Evolutionary conservation across 2,888 invertebrate genomes (phyloP).

Genomic region (Caenorhabditis sp.): DNA sequence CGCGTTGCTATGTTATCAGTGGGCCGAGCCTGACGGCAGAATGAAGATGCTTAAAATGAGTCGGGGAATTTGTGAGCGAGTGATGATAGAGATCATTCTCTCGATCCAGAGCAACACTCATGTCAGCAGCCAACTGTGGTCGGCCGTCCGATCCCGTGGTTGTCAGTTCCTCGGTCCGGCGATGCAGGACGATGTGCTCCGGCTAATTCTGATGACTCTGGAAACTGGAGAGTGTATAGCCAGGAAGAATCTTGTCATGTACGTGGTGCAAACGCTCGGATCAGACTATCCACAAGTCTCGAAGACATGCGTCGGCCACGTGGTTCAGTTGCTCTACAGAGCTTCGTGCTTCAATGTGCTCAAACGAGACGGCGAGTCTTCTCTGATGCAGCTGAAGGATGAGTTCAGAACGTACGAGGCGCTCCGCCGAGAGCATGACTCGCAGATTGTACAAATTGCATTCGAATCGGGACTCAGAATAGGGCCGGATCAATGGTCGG

Average conservation of each 20-base stretch:
- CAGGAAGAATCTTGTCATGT: constrained; percentile 88
- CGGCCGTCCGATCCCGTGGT: constrained; percentile 94
- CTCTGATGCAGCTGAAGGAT: constrained; percentile 89
- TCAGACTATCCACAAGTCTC: constrained; percentile 87
- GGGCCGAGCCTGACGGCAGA: constrained; percentile 88
- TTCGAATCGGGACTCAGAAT: constrained; percentile 96
- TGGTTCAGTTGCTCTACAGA: constrained; percentile 95
- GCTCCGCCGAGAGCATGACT: constrained; percentile 93
- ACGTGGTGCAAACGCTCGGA: constrained; percentile 95
- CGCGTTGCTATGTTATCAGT: constrained; percentile 91
- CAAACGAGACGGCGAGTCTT: constrained; percentile 91
- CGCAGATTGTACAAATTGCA: constrained; percentile 95
- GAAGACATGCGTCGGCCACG: constrained; percentile 98
- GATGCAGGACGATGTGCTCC: constrained; percentile 97
- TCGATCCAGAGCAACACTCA: constrained; percentile 94
- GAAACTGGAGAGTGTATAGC: constrained; percentile 84
- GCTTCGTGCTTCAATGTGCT: constrained; percentile 96
- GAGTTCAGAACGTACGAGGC: constrained; percentile 87
- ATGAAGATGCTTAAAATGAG: constrained; percentile 84
- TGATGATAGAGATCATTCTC: constrained; percentile 84
- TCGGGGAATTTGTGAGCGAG: constrained; percentile 93
- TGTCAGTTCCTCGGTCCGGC: constrained; percentile 99
- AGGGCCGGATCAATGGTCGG: constrained; percentile 98
- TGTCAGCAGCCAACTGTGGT: constrained; percentile 93
- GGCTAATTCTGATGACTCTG: constrained; percentile 90